Base-by-base conservation (phyloP, 2,888 invertebrate species). In the Anticlea derivata region DNA sequence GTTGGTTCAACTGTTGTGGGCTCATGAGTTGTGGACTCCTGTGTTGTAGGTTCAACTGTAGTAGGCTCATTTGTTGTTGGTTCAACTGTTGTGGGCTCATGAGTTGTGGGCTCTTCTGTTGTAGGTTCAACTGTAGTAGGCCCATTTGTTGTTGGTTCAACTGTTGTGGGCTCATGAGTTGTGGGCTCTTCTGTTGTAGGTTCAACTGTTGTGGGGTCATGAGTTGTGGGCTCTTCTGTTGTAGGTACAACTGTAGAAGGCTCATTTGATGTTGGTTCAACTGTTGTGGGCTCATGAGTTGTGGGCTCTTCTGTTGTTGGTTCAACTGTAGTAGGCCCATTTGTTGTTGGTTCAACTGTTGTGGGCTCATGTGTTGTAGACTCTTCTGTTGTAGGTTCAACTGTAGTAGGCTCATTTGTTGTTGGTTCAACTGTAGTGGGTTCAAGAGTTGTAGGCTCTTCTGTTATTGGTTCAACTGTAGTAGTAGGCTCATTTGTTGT, bases 331-430 rank as follows among this genome's bases (percentile, higher is more conserved):
- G 17, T 37, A n/a, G 40, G 12, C 35, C 23, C 27, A n/a, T n/a
- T n/a, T 35, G 11, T 37, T 10, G 43, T 44, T 23, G 39, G 13
- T 29, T 37, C 17, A 0, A 17, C 7, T 7, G 31, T n/a, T 1
- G 31, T 31, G 1, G 31, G 33, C 27, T 39, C 27, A n/a, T 34
- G 48, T 5, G 60, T 58, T 20, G 47, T 51, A 7, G 45, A 34
- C 4, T 7, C 34, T 10, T 33, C n/a, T n/a, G n/a, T n/a, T n/a
- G n/a, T 12, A n/a, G n/a, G n/a, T n/a, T n/a, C n/a, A n/a, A n/a
- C n/a, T 35, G 53, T 46, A 11, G 50, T 41, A 5, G 31, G 7
- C 1, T 29, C 31, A 1, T 2, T 5, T 17, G 31, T 31, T 7
- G 31, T 31, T 5, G 31, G 17, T n/a, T 31, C n/a, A n/a, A 3